phyloP scores from a whole-genome alignment of 2,888 invertebrate genomes.

The Timandra comae region DNA sequence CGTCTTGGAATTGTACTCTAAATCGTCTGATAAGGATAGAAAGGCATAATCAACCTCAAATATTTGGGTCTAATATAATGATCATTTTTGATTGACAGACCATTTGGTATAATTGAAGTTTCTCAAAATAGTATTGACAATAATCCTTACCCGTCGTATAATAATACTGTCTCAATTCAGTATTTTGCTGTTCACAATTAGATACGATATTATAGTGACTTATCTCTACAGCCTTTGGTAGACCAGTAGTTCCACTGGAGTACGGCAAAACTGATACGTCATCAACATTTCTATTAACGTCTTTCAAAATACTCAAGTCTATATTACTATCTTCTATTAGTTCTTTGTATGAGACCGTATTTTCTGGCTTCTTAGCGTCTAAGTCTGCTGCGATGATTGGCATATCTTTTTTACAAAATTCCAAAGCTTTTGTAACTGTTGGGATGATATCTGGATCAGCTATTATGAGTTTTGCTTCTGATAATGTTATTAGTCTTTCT shows the following conservation, averaged over 20 bases:
- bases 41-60: neutral
- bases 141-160: slow-evolving; percentile 43
- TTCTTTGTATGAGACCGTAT: slow-evolving; percentile 79
- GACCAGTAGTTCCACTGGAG: slow-evolving; percentile 91
- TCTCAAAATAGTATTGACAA: no score
- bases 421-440: slow-evolving; percentile 61
- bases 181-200: slow-evolving; percentile 57
- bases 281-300: slow-evolving; percentile 50
- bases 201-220: slow-evolving; percentile 76
- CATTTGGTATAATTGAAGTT: no score
- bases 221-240: slow-evolving; percentile 84
- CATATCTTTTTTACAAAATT: slow-evolving; percentile 52
- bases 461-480: slow-evolving; percentile 77
- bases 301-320: slow-evolving; percentile 64
- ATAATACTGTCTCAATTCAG: slow-evolving; percentile 34
- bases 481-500: slow-evolving; percentile 75
- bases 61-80: no score
- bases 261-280: slow-evolving; percentile 84
- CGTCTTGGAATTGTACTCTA: no score
- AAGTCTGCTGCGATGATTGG: slow-evolving; percentile 66
- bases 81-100: no score
- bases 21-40: neutral
- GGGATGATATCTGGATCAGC: slow-evolving; percentile 73
- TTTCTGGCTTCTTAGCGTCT: slow-evolving; percentile 46
- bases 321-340: slow-evolving; percentile 61